A percentile compares a stretch with the other conserved stretches of the same genome.
phyloP scores from a whole-genome alignment of 2,888 invertebrate genomes.

The Tholera decimalis region DNA sequence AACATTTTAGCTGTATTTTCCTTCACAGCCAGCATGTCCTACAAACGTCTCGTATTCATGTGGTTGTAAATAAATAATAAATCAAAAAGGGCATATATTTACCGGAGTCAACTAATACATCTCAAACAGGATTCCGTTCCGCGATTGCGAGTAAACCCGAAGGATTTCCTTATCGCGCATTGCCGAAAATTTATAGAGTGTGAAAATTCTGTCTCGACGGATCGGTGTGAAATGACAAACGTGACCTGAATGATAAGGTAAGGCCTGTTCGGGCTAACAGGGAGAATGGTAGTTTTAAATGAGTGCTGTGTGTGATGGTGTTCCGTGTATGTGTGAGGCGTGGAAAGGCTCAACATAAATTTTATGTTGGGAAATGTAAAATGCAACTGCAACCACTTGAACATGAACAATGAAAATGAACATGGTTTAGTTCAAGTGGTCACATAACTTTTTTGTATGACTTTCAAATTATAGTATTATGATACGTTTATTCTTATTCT shows the following conservation, averaged over 20 bases:
- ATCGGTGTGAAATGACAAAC: slow-evolving; percentile 85
- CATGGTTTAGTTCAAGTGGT: background rate
- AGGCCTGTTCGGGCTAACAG: slow-evolving; percentile 49
- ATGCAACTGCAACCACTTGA: too few relatives aligned
- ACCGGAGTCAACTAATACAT: slow-evolving; percentile 68
- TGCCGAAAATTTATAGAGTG: slow-evolving; percentile 86
- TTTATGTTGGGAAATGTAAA: slow-evolving; percentile 16
- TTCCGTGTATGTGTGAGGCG: slow-evolving; percentile 18
- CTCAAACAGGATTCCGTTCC: slow-evolving; percentile 65
- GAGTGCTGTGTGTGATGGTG: slow-evolving; percentile 17
- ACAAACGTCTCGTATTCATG: background rate
- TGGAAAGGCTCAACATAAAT: slow-evolving; percentile 12
- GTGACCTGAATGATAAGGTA: slow-evolving; percentile 76
- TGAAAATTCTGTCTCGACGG: slow-evolving; percentile 83
- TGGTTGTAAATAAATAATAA: slow-evolving; percentile 47
- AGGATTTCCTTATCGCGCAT: slow-evolving; percentile 79
- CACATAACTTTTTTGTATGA: background rate
- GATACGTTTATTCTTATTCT: background rate
- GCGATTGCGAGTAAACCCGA: slow-evolving; percentile 71
- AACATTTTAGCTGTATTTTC: background rate
- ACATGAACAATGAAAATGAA: too few relatives aligned
- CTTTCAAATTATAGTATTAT: background rate
- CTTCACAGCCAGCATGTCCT: background rate
- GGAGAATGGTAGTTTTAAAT: slow-evolving; percentile 51
- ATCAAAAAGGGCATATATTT: slow-evolving; percentile 55